A percentile compares a stretch with the other conserved stretches of the same genome.
phyloP scores from a whole-genome alignment of 2,888 invertebrate species.

The Epistrophe grossulariae region DNA sequence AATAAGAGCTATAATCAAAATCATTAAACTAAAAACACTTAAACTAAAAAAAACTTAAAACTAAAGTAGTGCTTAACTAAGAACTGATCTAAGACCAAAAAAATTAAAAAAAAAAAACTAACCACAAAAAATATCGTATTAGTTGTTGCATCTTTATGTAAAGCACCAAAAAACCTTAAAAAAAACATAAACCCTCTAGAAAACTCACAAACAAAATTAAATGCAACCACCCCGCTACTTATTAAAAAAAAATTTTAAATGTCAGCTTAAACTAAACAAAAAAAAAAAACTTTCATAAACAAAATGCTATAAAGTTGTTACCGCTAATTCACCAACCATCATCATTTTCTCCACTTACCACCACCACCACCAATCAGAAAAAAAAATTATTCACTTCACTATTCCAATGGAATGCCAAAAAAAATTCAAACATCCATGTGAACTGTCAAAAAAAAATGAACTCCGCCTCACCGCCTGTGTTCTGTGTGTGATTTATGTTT shows the following conservation, averaged over 20 bases:
- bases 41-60: slow-evolving; percentile 59
- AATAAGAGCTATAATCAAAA: slow-evolving; percentile 74
- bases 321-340: slow-evolving; percentile 75
- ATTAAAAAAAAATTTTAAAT: slow-evolving; percentile 40
- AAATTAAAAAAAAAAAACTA: slow-evolving; percentile 43
- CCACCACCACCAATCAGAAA: slow-evolving; percentile 64
- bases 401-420: slow-evolving; percentile 61
- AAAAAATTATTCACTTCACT: slow-evolving; percentile 59
- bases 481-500: slow-evolving; percentile 67
- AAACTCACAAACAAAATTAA: slow-evolving; percentile 50
- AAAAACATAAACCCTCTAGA: slow-evolving; percentile 62
- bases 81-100: slow-evolving; percentile 64
- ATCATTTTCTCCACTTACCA: slow-evolving; percentile 63
- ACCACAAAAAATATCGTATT: slow-evolving; percentile 56
- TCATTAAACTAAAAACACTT: slow-evolving; percentile 63
- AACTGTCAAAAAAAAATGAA: slow-evolving; percentile 36
- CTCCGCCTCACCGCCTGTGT: slow-evolving; percentile 31
- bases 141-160: slow-evolving; percentile 73
- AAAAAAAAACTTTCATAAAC: slow-evolving; percentile 43
- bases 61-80: slow-evolving; percentile 74
- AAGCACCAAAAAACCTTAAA: slow-evolving; percentile 66
- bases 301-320: slow-evolving; percentile 57
- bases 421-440: slow-evolving; percentile 56
- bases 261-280: slow-evolving; percentile 52
- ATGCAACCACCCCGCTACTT: slow-evolving; percentile 61